Evolutionary conservation across 2,888 invertebrate species (phyloP).

Genomic region (Drosophila borborema): DNA sequence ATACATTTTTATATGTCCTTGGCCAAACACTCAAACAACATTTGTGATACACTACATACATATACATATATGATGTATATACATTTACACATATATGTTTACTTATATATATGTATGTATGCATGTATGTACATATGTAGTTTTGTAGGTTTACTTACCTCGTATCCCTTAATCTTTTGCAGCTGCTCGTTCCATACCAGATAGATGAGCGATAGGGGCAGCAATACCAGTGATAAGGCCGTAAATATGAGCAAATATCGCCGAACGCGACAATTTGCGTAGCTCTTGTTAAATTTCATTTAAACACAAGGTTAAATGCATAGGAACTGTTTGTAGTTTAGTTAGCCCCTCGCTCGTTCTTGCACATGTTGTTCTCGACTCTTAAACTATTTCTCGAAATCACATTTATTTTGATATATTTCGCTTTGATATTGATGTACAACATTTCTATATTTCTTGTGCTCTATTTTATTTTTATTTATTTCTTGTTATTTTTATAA

Average conservation of each 20-base stretch:
- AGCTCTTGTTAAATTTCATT: constrained; percentile 84
- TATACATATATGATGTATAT: constrained; percentile 13
- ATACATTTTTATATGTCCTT: constrained; percentile 34
- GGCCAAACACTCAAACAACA: constrained; percentile 34
- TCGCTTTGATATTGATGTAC: constrained; percentile 41
- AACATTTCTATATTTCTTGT: constrained; percentile 28
- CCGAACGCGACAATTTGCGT: constrained; percentile 85
- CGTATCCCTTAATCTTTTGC: constrained; percentile 85
- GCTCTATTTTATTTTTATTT: constrained; percentile 1
- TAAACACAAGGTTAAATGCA: constrained; percentile 74
- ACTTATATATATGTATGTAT: constrained; percentile 2
- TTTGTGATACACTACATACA: constrained; percentile 9
- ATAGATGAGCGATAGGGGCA: constrained; percentile 84
- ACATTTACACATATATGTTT: not conserved
- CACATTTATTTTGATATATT: constrained; percentile 34
- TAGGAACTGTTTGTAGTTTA: constrained; percentile 65
- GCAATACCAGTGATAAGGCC: constrained; percentile 84
- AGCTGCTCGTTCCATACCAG: constrained; percentile 85
- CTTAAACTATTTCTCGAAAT: constrained; percentile 27
- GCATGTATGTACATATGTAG: constrained; percentile 24
- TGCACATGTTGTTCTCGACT: constrained; percentile 10
- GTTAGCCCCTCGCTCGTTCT: constrained; percentile 14
- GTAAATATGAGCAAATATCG: constrained; percentile 85
- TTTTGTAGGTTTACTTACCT: constrained; percentile 78
- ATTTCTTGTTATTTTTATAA: not conserved